Base-by-base conservation (phyloP, 1,140 invertebrate genomes). In the Pseudomyrmex flavicornis region DNA sequence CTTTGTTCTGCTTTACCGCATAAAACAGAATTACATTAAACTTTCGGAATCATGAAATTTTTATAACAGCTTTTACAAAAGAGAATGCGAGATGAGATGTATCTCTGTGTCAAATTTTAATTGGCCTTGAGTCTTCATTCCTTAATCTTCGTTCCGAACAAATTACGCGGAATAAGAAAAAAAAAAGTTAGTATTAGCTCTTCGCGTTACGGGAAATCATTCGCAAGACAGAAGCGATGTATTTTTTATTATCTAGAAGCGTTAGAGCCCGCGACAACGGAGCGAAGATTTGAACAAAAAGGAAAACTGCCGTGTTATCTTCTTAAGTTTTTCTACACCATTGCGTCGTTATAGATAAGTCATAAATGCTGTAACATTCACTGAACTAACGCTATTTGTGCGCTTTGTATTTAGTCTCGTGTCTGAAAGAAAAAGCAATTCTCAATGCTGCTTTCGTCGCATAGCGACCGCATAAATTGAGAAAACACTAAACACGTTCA, bases 161-260 rank as follows among this genome's bases (percentile, higher is more conserved):
- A 86, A 83, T 22, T 58, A 10, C 54, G 63, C 52, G 20, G 61
- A 63, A 17, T 22, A 46, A 63, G 61, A 73, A 48, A 58, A 46
- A 26, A 80, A 77, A 80, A 87, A 63, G 12, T 85, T 35, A 84
- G 85, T 35, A 35, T 85, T 88, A 88, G 68, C 68, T 61, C 22
- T 35, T 68, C 52, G 82, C 84, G 58, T 22, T 48, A 59, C 46
- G 61, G 50, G 17, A 59, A 10, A 83, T 84, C 86, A 87, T 87
- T 69, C 63, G 50, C 22, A 61, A 70, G 59, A 79, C 35, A 35
- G n/a, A 73, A 54, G 59, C 82, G 85, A 87, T 84, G 85, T 88
- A 88, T 88, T 87, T 88, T 88, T 88, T 46, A 87, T 84, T 87
- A 73, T 68, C 82, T 88, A 87, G 85, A 84, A 82, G 70, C 80